Evolutionary conservation across 1,140 invertebrate species (phyloP), one percentile per base, ranked within the genome.

Genomic region (Trichonephila inaurata): DNA sequence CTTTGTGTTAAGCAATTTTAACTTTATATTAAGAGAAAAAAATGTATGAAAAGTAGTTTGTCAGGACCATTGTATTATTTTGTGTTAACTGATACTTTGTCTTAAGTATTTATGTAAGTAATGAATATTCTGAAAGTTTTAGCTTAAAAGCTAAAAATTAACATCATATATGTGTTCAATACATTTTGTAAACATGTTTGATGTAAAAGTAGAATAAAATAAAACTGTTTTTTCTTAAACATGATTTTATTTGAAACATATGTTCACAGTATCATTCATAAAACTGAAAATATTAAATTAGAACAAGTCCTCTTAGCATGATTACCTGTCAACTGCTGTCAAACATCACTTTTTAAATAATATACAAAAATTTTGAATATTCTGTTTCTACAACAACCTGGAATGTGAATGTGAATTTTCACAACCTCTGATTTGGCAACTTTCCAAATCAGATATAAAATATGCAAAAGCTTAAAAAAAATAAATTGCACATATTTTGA

Each of bases 401-500:
- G 86, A 88, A 88, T 88, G 86, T 64, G 58, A 61, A 51, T 60
- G 44, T 33, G 86, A 88, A 62, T 83, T n/a, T 85, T 92, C 83
- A 92, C 91, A 92, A 87, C 91, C 62, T 62, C 40, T 61, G 89
- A 87, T 77, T 87, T 92, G 91, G 64, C 44, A 86, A 40, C 77
- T 40, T 92, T 87, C 82, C 82, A 62, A 92, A 87, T 33, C 83
- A 69, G 62, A 51, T 87, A 72, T 87, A 58, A 82, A 72, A 92
- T 87, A 92, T 87, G 64, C 69, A 92, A 24, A 85, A 92, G 72
- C 72, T 85, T 92, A 92, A 28, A 92, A 40, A 92, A 87, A 92
- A 92, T 87, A 87, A 92, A 92, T 92, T 92, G 91, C 91, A 92
- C 91, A 72, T 51, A 51, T 85, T 92, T 92, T 24, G 69, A 60